phyloP scores from a whole-genome alignment of 37 sponge, comb jelly and placozoan species.

The Lycopodina hypogea region DNA sequence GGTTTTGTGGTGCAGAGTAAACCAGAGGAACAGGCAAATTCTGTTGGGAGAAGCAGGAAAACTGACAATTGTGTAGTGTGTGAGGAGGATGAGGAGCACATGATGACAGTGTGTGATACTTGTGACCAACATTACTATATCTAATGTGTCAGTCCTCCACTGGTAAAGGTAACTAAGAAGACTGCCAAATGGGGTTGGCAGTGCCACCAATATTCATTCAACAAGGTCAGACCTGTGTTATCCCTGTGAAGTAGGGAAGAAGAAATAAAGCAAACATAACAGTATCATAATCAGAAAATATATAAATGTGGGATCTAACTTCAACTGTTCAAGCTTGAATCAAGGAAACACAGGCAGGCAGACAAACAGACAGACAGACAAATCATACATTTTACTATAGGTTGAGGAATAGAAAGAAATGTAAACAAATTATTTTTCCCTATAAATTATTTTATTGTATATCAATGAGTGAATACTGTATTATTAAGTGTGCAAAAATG shows the following conservation, averaged over 20 bases:
- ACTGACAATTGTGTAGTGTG: conserved; percentile 29
- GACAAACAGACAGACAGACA: conserved; percentile 1
- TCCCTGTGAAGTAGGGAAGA: too few species aligned
- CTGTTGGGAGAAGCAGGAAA: neutral
- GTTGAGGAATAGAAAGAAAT: too few species aligned
- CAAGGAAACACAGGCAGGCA: conserved; percentile 13
- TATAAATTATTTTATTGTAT: too few species aligned
- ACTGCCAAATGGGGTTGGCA: conserved; percentile 76
- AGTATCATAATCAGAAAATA: too few species aligned
- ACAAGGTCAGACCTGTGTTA: conserved; percentile 55
- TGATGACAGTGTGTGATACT: conserved; percentile 74
- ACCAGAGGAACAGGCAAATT: neutral
- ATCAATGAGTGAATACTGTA: too few species aligned
- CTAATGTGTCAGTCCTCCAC: conserved; percentile 81
- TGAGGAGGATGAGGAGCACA: conserved; percentile 39
- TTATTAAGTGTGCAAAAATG: too few species aligned
- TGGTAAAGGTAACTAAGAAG: conserved; percentile 74
- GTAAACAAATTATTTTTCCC: too few species aligned
- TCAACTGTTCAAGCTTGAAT: too few species aligned
- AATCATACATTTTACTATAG: too few species aligned
- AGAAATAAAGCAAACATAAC: too few species aligned
- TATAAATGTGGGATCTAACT: too few species aligned
- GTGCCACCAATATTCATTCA: conserved; percentile 56
- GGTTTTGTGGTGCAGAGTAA: neutral
- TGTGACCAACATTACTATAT: conserved; percentile 79